A percentile compares a stretch with the other conserved stretches of the same genome.
Conservation (phyloP, 2,888 invertebrate genomes). For the Agrochola litura region DNA sequence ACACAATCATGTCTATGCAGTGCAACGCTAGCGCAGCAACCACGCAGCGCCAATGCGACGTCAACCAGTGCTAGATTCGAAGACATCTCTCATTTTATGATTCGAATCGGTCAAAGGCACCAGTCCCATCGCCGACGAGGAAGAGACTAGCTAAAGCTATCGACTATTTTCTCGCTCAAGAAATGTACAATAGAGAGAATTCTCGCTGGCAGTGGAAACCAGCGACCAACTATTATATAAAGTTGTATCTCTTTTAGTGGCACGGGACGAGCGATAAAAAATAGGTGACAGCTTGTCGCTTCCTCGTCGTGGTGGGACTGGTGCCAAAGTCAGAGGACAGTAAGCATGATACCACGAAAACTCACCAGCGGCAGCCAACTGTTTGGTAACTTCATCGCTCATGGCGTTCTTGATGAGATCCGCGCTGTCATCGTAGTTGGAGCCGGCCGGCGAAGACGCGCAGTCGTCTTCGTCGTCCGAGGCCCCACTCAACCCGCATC, state of each 20-base stretch:
- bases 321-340: not conserved
- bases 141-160: not conserved
- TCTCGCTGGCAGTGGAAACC: not conserved
- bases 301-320: not conserved
- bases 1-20: not conserved
- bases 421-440: constrained; percentile 94
- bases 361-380: constrained; percentile 98
- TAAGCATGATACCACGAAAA: constrained; percentile 16
- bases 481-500: constrained; percentile 90
- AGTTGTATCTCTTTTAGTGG: too few relatives aligned
- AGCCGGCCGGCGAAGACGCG: constrained; percentile 95
- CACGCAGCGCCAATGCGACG: not conserved
- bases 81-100: not conserved
- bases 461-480: constrained; percentile 96
- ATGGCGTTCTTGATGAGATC: constrained; percentile 96
- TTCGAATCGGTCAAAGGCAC: not conserved
- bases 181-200: too few relatives aligned
- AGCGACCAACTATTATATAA: too few relatives aligned
- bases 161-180: not conserved
- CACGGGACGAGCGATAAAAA: not conserved
- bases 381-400: constrained; percentile 98
- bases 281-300: not conserved
- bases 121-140: not conserved
- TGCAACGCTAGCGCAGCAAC: not conserved
- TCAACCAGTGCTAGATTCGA: not conserved